Evolutionary conservation across 2,113 vertebrate species (phyloP).

Genomic region (Cochlearius cochlearius): DNA sequence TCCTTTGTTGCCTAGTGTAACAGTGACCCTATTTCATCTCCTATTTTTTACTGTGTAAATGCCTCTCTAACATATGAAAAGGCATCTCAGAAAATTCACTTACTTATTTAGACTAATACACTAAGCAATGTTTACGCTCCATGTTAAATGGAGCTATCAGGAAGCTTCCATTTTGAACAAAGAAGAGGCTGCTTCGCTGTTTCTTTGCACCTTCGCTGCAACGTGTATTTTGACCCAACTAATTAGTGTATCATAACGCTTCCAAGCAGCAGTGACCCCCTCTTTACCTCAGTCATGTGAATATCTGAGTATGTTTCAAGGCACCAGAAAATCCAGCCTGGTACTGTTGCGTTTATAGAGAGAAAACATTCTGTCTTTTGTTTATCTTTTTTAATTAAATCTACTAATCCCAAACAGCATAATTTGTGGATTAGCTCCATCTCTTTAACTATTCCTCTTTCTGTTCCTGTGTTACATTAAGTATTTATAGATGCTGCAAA

Average conservation of each 20-base stretch:
- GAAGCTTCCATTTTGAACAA: neutral
- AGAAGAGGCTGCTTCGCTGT: neutral
- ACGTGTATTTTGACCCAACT: neutral
- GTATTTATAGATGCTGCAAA: neutral
- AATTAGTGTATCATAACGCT: neutral
- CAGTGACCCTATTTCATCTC: neutral
- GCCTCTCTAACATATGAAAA: constrained; percentile 1
- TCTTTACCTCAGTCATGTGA: neutral
- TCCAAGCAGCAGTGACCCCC: neutral
- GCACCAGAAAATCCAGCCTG: neutral
- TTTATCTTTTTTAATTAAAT: neutral
- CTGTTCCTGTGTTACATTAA: neutral
- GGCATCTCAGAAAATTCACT: neutral
- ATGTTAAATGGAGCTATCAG: neutral
- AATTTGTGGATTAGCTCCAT: neutral
- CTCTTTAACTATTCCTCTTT: neutral
- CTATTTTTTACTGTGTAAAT: constrained; percentile 21
- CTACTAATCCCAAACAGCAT: neutral
- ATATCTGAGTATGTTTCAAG: neutral
- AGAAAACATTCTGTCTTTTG: neutral
- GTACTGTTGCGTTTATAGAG: neutral
- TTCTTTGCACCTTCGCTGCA: neutral
- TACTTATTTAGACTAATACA: neutral
- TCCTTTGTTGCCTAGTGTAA: neutral
- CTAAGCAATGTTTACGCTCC: neutral